Conservation (phyloP, 2,113 vertebrate species). For the Myrmecophaga tridactyla region DNA sequence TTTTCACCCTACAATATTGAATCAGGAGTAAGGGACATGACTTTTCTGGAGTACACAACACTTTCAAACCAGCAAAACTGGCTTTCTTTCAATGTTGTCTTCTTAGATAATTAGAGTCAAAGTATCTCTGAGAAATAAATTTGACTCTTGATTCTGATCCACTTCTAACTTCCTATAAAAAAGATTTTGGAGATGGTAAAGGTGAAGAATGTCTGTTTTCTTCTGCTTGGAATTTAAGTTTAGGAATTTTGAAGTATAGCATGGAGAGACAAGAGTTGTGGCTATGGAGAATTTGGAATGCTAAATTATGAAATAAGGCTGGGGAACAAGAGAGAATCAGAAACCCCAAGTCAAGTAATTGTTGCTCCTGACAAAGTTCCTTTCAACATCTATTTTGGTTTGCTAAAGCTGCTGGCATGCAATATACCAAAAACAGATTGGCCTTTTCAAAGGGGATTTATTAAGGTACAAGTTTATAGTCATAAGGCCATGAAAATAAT, state of each 20-base stretch:
- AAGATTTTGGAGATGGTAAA: background rate
- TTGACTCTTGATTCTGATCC: background rate
- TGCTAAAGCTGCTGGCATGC: too few species aligned
- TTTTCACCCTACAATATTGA: too few species aligned
- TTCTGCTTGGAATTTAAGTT: background rate
- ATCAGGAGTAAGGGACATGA: too few species aligned
- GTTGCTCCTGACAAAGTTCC: background rate
- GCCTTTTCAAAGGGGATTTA: too few species aligned
- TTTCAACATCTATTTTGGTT: too few species aligned
- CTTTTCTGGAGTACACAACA: too few species aligned
- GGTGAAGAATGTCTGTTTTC: background rate
- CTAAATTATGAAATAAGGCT: background rate
- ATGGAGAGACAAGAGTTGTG: background rate
- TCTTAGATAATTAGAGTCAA: background rate
- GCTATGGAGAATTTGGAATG: background rate
- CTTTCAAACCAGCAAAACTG: too few species aligned
- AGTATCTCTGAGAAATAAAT: background rate
- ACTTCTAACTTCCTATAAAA: background rate
- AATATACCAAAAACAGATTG: too few species aligned
- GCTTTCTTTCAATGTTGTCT: background rate
- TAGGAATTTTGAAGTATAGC: background rate
- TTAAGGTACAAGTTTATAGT: too few species aligned
- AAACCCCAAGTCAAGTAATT: background rate
- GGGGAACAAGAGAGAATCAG: background rate
- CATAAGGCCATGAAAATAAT: too few species aligned